phyloP scores from a whole-genome alignment of 2,888 invertebrate species.

The Marasmarcha lunaedactyla region DNA sequence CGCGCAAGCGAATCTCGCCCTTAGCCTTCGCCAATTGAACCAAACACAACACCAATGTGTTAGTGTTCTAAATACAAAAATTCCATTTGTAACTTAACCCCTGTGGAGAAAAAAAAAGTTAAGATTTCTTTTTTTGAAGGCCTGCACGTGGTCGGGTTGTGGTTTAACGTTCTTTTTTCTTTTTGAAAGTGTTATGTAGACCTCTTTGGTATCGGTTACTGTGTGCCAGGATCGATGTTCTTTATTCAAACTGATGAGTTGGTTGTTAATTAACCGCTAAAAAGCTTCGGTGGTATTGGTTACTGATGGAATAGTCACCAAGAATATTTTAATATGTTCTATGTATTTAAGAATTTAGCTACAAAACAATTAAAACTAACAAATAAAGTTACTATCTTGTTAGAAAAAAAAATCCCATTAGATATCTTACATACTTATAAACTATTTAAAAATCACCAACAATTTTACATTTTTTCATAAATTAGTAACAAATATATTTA shows the following conservation, averaged over 20 bases:
- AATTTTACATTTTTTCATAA: no score
- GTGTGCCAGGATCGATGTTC: constrained; percentile 18
- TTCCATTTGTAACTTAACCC: constrained; percentile 62
- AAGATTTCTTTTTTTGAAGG: constrained; percentile 32
- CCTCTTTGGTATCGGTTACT: constrained; percentile 34
- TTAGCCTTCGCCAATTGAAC: no score
- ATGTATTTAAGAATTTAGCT: no score
- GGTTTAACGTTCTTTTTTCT: constrained; percentile 48
- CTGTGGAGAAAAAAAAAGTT: constrained; percentile 44
- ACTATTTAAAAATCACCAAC: no score
- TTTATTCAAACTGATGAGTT: constrained; percentile 17
- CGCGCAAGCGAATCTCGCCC: no score
- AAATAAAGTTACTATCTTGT: no score
- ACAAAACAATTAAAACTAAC: no score
- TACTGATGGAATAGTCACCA: no score
- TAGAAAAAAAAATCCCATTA: no score
- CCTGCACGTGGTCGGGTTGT: constrained; percentile 65
- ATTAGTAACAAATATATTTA: no score
- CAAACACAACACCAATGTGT: constrained; percentile 8
- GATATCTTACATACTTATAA: no score
- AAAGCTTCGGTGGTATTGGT: constrained; percentile 11
- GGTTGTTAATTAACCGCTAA: constrained; percentile 9
- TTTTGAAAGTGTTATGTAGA: constrained; percentile 58
- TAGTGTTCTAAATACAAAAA: constrained; percentile 23
- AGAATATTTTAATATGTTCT: no score